Conservation (phyloP, 1,140 invertebrate genomes). For the Phymorhynchus buccinoides region DNA sequence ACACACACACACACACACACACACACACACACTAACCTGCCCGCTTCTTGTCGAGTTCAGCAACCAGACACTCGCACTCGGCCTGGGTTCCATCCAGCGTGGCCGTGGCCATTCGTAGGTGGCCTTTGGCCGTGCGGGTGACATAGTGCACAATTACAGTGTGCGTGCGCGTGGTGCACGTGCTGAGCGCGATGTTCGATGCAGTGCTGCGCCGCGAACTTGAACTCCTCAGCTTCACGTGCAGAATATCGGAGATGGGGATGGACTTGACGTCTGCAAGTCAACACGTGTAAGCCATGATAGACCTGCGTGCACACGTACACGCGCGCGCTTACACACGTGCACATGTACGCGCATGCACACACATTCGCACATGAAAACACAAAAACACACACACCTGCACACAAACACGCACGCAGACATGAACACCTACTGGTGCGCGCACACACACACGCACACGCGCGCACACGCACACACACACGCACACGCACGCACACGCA, state of each 20-base stretch:
- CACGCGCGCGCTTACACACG: background rate
- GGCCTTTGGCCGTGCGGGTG: background rate
- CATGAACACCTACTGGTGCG: background rate
- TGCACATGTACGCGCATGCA: background rate
- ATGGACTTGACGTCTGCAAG: constrained; percentile 15
- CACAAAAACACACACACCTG: background rate
- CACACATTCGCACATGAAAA: background rate
- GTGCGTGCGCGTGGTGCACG: background rate
- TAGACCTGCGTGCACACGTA: no score
- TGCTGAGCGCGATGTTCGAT: background rate
- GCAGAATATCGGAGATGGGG: background rate
- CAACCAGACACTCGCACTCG: background rate
- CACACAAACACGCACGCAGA: constrained; percentile 8
- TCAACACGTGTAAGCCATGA: no score
- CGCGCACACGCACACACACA: constrained; percentile 14
- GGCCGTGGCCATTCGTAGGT: background rate
- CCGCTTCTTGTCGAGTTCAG: background rate
- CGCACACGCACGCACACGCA: constrained; percentile 4
- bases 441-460: constrained; percentile 1
- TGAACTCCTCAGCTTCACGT: background rate
- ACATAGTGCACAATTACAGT: background rate
- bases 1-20: background rate
- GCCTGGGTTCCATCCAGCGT: background rate
- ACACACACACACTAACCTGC: constrained; percentile 9
- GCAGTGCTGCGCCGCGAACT: background rate